phyloP scores from a whole-genome alignment of 1,140 invertebrate species.

The Caenorhabditis inopinata region DNA sequence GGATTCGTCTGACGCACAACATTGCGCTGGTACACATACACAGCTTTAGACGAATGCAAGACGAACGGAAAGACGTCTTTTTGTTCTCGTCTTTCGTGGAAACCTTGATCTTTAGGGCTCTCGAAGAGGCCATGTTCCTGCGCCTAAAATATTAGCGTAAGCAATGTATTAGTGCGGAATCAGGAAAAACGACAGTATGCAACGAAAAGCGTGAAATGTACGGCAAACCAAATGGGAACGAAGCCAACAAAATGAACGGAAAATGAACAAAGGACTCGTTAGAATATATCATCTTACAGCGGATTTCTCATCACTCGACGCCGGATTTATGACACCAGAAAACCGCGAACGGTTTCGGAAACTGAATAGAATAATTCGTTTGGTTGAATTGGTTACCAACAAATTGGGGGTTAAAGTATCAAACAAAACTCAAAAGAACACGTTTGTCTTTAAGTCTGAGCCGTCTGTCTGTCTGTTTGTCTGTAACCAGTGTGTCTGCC shows the following conservation, averaged over 20 bases:
- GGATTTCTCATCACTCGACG: not conserved
- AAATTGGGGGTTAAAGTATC: not conserved
- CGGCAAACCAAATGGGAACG: not conserved
- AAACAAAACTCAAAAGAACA: no score
- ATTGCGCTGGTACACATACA: no score
- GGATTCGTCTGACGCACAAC: no score
- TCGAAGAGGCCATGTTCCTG: no score
- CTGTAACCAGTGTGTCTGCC: no score
- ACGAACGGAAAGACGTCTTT: no score
- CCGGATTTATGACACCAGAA: conserved; percentile 20
- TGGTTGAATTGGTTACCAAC: not conserved
- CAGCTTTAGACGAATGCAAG: no score
- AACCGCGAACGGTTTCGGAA: conserved; percentile 24
- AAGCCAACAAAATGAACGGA: not conserved
- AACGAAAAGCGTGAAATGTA: not conserved
- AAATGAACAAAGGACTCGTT: not conserved
- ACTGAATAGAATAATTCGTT: not conserved
- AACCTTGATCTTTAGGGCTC: no score
- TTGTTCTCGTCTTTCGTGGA: no score
- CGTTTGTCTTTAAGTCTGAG: no score
- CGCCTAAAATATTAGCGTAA: no score
- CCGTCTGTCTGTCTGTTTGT: no score
- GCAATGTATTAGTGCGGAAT: not conserved
- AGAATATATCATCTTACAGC: not conserved
- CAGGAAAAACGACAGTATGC: not conserved